Base-by-base conservation (phyloP, 2,113 vertebrate species). In the Riparia riparia region DNA sequence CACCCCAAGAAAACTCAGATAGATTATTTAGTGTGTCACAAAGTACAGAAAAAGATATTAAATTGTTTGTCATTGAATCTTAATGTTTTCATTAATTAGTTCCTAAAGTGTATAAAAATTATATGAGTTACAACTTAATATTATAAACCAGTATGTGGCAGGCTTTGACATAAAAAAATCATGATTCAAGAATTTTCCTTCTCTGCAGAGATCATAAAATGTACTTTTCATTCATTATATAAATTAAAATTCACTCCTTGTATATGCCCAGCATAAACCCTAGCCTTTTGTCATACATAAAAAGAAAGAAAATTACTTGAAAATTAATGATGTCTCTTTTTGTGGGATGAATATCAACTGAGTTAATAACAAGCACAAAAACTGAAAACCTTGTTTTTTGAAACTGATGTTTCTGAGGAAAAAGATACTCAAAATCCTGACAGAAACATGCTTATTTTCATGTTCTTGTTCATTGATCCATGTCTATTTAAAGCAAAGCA, bases 191-290 rank as follows among this genome's bases (percentile, higher is more conserved):
- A 89, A 39, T 53, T 86, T 79, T 93, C 20, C 10, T 96, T 24
- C 72, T 6, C 25, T 57, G 60, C 92, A 68, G 86, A 58, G 17
- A 88, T 81, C 26, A 69, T 57, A 86, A 76, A 97, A 65, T 39
- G 17, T 32, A 64, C 37, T 64, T 95, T 96, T 74, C 45, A 68
- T 14, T 93, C 45, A 94, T 93, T 97, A 89, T 49, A 87, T 89
- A 92, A 92, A 98, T 96, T 95, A 96, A 95, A 91, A 93, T 95
- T 92, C 53, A 83, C 13, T 84, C 56, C 49, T 94, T 91, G 9
- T 86, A 58, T 41, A 11, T 77, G 32, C 28, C 25, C 31, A 18
- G 64, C 57, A 66, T 64, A 94, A 42, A 70, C 92, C 10, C 9
- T 61, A 90, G 32, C 22, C 73, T 45, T 96, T 96, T 80, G 7